Evolutionary conservation across 2,888 invertebrate species (phyloP).

Genomic region (Agrochola litura): DNA sequence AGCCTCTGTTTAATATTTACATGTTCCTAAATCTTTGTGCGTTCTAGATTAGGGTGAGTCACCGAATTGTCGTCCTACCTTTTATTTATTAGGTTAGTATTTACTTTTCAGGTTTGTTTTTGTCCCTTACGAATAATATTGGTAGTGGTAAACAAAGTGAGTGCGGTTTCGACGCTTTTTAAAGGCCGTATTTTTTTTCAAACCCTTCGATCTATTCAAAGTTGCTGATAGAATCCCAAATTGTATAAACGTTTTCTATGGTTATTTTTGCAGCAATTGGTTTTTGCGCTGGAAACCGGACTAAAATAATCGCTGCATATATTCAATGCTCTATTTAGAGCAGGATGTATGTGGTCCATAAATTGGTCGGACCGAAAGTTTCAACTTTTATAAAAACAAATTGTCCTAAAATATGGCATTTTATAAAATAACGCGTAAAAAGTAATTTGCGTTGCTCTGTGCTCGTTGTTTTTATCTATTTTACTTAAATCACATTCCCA

Average conservation of each 20-base stretch:
- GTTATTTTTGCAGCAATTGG: constrained; percentile 32
- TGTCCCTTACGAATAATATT: constrained; percentile 9
- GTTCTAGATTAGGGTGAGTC: constrained; percentile 35
- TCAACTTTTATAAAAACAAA: constrained; percentile 31
- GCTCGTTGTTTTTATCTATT: background rate
- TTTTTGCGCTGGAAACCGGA: constrained; percentile 28
- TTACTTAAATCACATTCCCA: constrained; percentile 28
- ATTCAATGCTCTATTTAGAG: constrained; percentile 24
- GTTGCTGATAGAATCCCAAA: constrained; percentile 55
- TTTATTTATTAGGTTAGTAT: constrained; percentile 52
- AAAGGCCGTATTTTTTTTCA: constrained; percentile 20
- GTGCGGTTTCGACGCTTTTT: constrained; percentile 25
- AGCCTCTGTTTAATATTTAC: constrained; percentile 48
- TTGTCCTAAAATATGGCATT: constrained; percentile 19
- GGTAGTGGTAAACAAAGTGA: constrained; percentile 26
- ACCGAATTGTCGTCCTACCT: constrained; percentile 13
- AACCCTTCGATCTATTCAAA: constrained; percentile 37
- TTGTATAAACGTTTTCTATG: constrained; percentile 55
- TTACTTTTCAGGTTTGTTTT: constrained; percentile 27
- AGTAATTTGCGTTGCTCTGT: background rate
- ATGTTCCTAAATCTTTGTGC: constrained; percentile 41
- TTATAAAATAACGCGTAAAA: constrained; percentile 7
- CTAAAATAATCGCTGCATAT: constrained; percentile 47
- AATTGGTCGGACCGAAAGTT: constrained; percentile 20
- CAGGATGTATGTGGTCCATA: constrained; percentile 28